Conservation (phyloP, 2,113 vertebrate species). For the Desmodus rotundus region DNA sequence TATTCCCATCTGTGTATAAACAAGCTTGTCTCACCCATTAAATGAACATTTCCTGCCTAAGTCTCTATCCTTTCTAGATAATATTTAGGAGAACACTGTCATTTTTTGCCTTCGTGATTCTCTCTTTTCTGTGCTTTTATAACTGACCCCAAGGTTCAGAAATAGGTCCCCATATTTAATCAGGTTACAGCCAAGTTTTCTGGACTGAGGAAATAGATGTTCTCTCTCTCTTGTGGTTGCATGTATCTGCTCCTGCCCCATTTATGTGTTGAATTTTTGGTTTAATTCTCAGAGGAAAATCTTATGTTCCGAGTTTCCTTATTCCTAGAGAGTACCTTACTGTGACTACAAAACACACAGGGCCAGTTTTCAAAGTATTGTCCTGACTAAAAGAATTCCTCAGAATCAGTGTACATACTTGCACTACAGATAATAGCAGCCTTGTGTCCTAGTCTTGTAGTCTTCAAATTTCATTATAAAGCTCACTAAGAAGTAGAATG, state of each 20-base stretch:
- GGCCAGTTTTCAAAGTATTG: neutral
- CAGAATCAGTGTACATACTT: neutral
- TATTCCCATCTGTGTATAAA: neutral
- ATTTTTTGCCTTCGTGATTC: neutral
- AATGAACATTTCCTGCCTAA: neutral
- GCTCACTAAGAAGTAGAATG: constrained; percentile 72
- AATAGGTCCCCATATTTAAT: neutral
- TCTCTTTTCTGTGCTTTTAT: neutral
- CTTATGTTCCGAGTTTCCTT: neutral
- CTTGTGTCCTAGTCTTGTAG: neutral
- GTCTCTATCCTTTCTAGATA: neutral
- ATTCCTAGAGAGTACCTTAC: neutral
- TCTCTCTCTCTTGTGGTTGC: neutral
- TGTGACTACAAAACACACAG: neutral
- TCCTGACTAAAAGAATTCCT: neutral
- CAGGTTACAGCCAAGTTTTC: neutral
- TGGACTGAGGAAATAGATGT: neutral
- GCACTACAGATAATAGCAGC: neutral
- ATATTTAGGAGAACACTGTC: neutral
- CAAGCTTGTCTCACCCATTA: neutral
- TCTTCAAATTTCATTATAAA: constrained; percentile 32
- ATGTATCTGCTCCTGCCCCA: neutral
- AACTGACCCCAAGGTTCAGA: neutral
- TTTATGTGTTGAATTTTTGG: neutral
- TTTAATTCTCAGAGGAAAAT: neutral